Conservation (phyloP, 2,113 vertebrate genomes). For the Trematomus loennbergii region DNA sequence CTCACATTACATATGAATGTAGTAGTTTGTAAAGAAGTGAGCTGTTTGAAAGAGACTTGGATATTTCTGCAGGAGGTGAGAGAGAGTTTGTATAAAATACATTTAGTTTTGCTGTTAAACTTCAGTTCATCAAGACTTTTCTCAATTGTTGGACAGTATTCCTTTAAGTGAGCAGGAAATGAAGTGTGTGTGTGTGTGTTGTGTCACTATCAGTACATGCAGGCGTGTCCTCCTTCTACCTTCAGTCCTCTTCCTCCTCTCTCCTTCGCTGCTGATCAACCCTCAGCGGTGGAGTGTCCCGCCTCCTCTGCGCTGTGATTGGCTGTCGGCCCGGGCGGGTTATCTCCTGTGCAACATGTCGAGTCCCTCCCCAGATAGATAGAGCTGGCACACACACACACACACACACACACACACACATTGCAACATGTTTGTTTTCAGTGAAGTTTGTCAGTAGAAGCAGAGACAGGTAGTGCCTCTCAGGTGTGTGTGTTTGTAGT, state of each 20-base stretch:
- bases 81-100: too few species aligned
- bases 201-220: conserved; percentile 61
- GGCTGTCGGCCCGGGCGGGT: conserved; percentile 74
- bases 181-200: conserved; percentile 42
- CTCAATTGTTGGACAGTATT: too few species aligned
- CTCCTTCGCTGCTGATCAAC: conserved; percentile 42
- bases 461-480: conserved; percentile 67
- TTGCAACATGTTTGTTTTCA: conserved; percentile 83
- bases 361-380: conserved; percentile 89
- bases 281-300: conserved; percentile 66
- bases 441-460: too few species aligned
- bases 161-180: not conserved
- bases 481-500: not conserved
- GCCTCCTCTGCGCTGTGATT: conserved; percentile 77
- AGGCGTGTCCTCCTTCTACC: conserved; percentile 28
- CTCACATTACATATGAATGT: too few species aligned
- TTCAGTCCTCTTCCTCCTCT: conserved; percentile 60
- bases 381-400: conserved; percentile 86
- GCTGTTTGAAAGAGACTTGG: too few species aligned
- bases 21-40: too few species aligned
- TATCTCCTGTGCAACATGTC: conserved; percentile 89
- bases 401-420: conserved; percentile 69
- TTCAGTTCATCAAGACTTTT: too few species aligned
- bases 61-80: too few species aligned
- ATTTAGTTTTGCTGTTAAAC: too few species aligned